Conservation (phyloP, 1,140 invertebrate species). For the Pogonognathellus flavescens region DNA sequence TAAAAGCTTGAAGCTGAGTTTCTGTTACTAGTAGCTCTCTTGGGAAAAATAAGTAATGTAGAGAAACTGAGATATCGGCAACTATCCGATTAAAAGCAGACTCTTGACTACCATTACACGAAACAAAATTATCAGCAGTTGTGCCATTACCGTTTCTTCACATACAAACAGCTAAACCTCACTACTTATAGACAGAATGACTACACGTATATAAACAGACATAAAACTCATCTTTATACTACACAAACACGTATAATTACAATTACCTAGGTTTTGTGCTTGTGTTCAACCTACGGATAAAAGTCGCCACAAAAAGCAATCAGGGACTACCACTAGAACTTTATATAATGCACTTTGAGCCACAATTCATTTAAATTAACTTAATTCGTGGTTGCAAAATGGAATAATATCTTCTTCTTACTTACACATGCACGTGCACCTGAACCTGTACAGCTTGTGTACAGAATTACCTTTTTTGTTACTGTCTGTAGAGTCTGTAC, state of each 20-base stretch:
- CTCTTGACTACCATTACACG: slow-evolving; percentile 20
- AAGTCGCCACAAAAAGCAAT: neutral
- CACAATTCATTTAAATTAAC: no score
- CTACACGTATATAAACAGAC: neutral
- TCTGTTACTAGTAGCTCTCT: neutral
- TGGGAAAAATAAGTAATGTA: slow-evolving; percentile 36
- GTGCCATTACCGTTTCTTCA: slow-evolving; percentile 2
- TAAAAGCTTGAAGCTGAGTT: neutral
- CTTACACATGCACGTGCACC: no score
- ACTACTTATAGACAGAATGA: neutral
- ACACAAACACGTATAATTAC: neutral
- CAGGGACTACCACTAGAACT: no score
- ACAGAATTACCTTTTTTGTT: no score
- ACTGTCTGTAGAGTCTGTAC: no score
- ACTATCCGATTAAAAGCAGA: slow-evolving; percentile 33
- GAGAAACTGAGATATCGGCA: slow-evolving; percentile 23
- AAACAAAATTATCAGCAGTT: slow-evolving; percentile 33
- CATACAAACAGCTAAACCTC: neutral
- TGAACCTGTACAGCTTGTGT: no score
- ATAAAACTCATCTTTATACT: neutral
- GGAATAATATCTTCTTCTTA: no score
- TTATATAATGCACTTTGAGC: no score
- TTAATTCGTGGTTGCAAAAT: no score
- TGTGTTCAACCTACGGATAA: neutral
- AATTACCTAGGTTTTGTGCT: neutral